Evolutionary conservation across 53 echinoderm and acorn worm genomes (phyloP).

Genomic region (Luidia sarsii): DNA sequence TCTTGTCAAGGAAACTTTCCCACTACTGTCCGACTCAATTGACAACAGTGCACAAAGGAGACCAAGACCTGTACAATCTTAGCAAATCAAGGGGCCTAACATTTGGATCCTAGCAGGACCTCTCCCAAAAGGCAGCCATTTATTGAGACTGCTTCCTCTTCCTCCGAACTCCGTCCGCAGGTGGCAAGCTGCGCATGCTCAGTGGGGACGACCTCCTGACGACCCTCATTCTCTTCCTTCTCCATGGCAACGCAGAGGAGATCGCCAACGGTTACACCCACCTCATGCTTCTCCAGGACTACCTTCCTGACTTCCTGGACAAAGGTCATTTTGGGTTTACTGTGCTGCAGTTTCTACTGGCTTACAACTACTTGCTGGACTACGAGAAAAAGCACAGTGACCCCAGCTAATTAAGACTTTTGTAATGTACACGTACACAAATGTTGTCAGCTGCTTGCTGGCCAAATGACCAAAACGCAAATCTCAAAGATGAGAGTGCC

Average conservation of each 20-base stretch:
- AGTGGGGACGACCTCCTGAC: conserved; percentile 84
- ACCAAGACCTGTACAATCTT: too few species aligned
- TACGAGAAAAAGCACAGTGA: background rate
- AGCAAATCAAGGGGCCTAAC: background rate
- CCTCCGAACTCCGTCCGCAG: conserved; percentile 19
- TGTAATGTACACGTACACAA: too few species aligned
- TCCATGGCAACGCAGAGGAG: conserved; percentile 73
- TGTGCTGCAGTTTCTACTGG: conserved; percentile 74
- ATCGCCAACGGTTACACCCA: conserved; percentile 72
- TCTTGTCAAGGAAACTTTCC: too few species aligned
- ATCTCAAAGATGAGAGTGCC: too few species aligned
- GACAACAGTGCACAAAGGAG: background rate
- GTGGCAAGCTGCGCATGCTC: conserved; percentile 79
- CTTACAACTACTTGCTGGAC: conserved; percentile 50
- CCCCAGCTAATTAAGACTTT: too few species aligned
- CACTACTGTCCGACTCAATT: background rate
- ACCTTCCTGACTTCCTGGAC: conserved; percentile 79
- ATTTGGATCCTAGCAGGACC: too few species aligned
- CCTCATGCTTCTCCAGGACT: conserved; percentile 73
- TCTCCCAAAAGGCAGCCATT: too few species aligned
- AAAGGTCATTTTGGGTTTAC: conserved; percentile 80
- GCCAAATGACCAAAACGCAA: too few species aligned
- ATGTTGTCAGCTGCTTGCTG: too few species aligned
- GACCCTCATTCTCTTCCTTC: conserved; percentile 78
- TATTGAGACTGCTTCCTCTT: background rate